These are phyloP conservation scores for Nannoperca australis DNA, from an alignment of 2,797 vertebrate species.

Conservation along the genomic window DNA sequence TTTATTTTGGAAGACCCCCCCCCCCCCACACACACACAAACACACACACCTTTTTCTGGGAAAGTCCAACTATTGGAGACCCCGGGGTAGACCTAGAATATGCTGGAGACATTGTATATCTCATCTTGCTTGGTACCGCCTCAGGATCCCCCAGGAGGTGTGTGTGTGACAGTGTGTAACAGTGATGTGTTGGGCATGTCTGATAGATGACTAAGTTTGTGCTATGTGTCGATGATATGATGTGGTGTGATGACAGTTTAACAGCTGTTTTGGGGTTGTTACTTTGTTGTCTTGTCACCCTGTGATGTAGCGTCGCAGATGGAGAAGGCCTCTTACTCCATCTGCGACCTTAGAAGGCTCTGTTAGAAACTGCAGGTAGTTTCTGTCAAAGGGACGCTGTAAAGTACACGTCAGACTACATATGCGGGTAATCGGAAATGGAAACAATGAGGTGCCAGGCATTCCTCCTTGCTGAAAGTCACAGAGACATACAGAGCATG, in stretches of 20 bases:
- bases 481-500: background rate
- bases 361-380: constrained; percentile 2
- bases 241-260: background rate
- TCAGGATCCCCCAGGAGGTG: background rate
- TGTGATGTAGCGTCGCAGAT: background rate
- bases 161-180: background rate
- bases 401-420: constrained; percentile 14
- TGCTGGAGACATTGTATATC: too few relatives aligned
- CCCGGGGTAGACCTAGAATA: too few relatives aligned
- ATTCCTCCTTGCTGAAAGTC: background rate
- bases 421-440: background rate
- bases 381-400: constrained; percentile 5
- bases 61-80: too few relatives aligned
- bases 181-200: constrained; percentile 14
- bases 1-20: too few relatives aligned
- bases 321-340: background rate
- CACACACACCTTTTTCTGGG: too few relatives aligned
- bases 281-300: constrained; percentile 32
- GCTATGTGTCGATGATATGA: constrained; percentile 12
- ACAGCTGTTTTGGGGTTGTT: constrained; percentile 40
- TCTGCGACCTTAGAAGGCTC: constrained; percentile 51
- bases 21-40: too few relatives aligned
- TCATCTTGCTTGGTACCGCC: too few relatives aligned
- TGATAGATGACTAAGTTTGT: constrained; percentile 44
- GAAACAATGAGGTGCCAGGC: constrained; percentile 24